Conservation (phyloP, 2,797 vertebrate species). For the Lycodopsis pacificus region DNA sequence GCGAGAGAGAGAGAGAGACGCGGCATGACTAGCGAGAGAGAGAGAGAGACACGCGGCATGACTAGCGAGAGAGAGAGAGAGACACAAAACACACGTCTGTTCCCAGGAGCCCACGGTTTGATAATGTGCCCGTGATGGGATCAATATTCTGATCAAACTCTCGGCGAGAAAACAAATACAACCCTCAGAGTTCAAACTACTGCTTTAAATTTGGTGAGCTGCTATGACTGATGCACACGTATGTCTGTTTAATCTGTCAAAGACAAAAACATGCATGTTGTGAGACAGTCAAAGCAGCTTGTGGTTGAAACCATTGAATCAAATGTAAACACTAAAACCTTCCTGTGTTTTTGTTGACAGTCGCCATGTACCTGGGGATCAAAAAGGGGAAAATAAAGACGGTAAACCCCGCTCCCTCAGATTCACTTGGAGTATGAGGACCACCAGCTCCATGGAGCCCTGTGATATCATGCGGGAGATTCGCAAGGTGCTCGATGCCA, state of each 20-base stretch:
- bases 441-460: slow-evolving; percentile 97
- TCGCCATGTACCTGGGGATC: slow-evolving; percentile 95
- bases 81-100: too few relatives aligned
- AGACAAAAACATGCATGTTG: background rate
- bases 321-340: background rate
- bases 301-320: background rate
- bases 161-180: background rate
- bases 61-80: too few relatives aligned
- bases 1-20: too few relatives aligned
- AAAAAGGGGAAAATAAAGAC: slow-evolving; percentile 94
- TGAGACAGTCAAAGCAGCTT: slow-evolving; percentile 17
- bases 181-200: background rate
- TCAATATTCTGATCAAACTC: background rate
- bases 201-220: background rate
- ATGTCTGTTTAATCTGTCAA: too few relatives aligned
- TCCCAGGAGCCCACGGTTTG: too few relatives aligned
- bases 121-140: too few relatives aligned
- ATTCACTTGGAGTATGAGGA: slow-evolving; percentile 99
- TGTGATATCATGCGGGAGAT: slow-evolving; percentile 98
- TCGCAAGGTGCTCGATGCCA: slow-evolving; percentile 94
- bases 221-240: slow-evolving; percentile 2
- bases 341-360: slow-evolving; percentile 81
- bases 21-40: too few relatives aligned
- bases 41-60: too few relatives aligned
- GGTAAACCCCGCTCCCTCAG: slow-evolving; percentile 91